phyloP scores from a whole-genome alignment of 2,113 vertebrate genomes.

The Notiomystis cincta region DNA sequence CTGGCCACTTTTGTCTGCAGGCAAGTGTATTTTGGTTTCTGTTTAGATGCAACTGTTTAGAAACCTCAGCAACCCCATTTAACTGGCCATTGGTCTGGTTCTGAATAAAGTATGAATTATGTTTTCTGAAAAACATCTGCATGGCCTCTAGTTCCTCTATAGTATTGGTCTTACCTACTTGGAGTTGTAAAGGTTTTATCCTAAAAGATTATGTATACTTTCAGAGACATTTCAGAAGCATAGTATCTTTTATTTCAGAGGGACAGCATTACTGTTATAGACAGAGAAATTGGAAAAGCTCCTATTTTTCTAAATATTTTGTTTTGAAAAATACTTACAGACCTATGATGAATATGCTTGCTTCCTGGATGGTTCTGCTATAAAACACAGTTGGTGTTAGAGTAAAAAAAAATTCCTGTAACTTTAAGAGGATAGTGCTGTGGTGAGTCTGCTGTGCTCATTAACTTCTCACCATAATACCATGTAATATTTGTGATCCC shows the following conservation, averaged over 20 bases:
- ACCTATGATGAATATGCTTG: not conserved
- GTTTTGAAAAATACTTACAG: not conserved
- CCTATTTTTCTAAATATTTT: not conserved
- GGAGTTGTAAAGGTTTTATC: not conserved
- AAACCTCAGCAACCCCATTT: not conserved
- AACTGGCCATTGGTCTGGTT: not conserved
- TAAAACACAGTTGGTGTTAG: not conserved
- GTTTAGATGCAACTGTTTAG: not conserved
- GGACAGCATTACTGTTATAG: not conserved
- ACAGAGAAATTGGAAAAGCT: not conserved
- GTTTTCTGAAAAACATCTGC: not conserved
- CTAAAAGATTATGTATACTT: not conserved
- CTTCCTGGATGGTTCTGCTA: not conserved
- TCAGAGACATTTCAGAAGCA: not conserved
- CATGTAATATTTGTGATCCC: not conserved
- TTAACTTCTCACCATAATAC: not conserved
- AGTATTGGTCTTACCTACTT: not conserved
- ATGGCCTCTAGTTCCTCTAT: not conserved
- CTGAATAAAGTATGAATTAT: not conserved
- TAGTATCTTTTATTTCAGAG: not conserved
- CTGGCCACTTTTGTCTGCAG: not conserved
- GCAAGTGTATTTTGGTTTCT: not conserved
- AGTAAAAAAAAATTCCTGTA: rapidly evolving
- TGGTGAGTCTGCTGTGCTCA: not conserved
- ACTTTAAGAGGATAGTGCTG: not conserved